Percentiles rank a stretch among this genome's conserved stretches.
Conservation (phyloP, 2,888 invertebrate species). For the Gortyna flavago region DNA sequence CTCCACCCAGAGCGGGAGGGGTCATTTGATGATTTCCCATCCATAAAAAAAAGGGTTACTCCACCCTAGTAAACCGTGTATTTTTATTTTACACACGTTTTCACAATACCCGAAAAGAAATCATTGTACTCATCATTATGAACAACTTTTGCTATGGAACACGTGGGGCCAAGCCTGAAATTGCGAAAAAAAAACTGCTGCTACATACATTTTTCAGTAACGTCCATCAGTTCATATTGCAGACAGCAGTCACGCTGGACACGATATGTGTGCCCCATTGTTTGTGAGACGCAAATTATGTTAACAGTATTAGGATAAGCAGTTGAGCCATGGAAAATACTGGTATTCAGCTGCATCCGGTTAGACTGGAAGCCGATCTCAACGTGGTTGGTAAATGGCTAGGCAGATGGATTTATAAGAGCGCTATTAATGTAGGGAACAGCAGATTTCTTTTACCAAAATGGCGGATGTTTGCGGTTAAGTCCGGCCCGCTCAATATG, state of each 20-base stretch:
- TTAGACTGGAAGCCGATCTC: not conserved
- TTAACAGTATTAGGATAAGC: not conserved
- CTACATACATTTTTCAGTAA: not conserved
- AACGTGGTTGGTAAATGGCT: not conserved
- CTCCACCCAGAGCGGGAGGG: too few species aligned
- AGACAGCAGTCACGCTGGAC: not conserved
- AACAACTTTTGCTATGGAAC: not conserved
- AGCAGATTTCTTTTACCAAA: not conserved
- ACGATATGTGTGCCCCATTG: not conserved
- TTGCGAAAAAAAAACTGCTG: not conserved
- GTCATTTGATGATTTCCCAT: too few species aligned
- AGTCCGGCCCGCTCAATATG: not conserved
- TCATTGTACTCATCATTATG: not conserved
- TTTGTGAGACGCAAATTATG: not conserved
- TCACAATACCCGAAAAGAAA: not conserved
- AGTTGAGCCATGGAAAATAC: not conserved
- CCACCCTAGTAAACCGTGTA: too few species aligned
- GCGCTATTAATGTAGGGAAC: not conserved
- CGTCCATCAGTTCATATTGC: not conserved
- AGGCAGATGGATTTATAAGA: not conserved
- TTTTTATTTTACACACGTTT: not conserved
- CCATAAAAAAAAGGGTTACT: not conserved
- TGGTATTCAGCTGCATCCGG: not conserved
- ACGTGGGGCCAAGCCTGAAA: not conserved
- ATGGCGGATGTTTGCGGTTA: not conserved